Percentiles rank a stretch among this genome's conserved stretches.
These are phyloP conservation scores for Tetragnatha versicolor DNA, from an alignment of 1,140 invertebrate species.

Conservation along the genomic window DNA sequence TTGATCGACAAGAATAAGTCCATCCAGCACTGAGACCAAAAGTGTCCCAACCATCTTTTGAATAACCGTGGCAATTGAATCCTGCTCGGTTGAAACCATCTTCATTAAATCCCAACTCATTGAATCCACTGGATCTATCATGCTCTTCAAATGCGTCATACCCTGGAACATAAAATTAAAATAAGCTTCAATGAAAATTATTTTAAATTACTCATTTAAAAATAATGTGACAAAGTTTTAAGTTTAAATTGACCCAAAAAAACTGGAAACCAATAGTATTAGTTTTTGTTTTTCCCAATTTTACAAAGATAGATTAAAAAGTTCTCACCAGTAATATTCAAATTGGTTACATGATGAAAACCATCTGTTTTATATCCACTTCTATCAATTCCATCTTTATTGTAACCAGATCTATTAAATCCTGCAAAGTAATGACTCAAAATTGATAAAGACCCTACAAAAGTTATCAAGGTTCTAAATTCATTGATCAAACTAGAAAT, in stretches of 20 bases:
- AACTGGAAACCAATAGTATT: too few relatives aligned
- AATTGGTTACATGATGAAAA: constrained; percentile 32
- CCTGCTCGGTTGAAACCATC: constrained; percentile 52
- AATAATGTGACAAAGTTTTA: too few relatives aligned
- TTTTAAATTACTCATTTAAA: not conserved
- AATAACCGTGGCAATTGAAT: constrained; percentile 43
- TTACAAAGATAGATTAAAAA: too few relatives aligned
- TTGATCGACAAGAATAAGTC: constrained; percentile 37
- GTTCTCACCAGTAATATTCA: constrained; percentile 51
- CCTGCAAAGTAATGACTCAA: constrained; percentile 7
- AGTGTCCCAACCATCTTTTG: constrained; percentile 41
- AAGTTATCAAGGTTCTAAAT: not conserved
- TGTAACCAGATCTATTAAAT: constrained; percentile 26
- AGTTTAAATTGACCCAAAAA: too few relatives aligned
- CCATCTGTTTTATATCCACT: constrained; percentile 27
- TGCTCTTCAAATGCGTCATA: constrained; percentile 43
- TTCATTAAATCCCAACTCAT: constrained; percentile 32
- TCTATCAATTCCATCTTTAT: constrained; percentile 21
- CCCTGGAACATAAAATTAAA: constrained; percentile 38
- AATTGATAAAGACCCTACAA: not conserved
- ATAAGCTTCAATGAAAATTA: not conserved
- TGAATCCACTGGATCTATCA: constrained; percentile 44
- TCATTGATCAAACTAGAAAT: not conserved
- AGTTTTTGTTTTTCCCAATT: not conserved
- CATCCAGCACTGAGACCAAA: constrained; percentile 39